Evolutionary conservation across 2,888 invertebrate genomes (phyloP), one percentile per base, ranked within the genome.

Genomic region (Carcina quercana): DNA sequence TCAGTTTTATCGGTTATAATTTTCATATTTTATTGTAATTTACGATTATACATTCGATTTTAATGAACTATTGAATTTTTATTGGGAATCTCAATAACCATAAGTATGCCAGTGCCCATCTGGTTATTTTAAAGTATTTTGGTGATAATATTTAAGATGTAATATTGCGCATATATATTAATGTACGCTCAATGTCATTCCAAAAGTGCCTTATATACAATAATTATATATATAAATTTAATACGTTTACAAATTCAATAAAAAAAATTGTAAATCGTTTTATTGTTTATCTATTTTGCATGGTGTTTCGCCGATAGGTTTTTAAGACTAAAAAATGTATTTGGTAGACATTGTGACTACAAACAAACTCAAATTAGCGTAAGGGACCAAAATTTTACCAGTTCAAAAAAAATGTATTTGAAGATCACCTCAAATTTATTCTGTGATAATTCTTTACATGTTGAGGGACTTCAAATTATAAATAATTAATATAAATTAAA

Each of bases 371-470:
- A 49, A 53, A 40, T 42, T 40, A 38, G 35, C 34, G 35, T 31
- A 39, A 31, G 40, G 53, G 53, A 51, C 57, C 55, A 57, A 58
- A 53, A 47, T 51, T 51, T 30, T 37, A 38, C 33, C 25, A 47
- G 40, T 42, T 40, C 29, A 36, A 45, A 41, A 32, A 45, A 40
- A 51, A 47, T n/a, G n/a, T n/a, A 61, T 75, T 80, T 82, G 82
- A 73, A 82, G 71, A 47, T 58, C 46, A 53, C 82, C 82, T 83
- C 82, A 75, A 65, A 68, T 62, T 15, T 67, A 69, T 80, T 80
- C 82, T 83, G 82, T 83, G 82, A 83, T 83, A 83, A 74, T 66
- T 78, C 69, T 80, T 69, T 76, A 72, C 71, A 73, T 72, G 58
- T 67, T 78, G 82, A 68, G 82, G 82, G 55, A 50, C 82, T 83